Conservation (phyloP, 2,113 vertebrate species). For the Chloroceryle aenea region DNA sequence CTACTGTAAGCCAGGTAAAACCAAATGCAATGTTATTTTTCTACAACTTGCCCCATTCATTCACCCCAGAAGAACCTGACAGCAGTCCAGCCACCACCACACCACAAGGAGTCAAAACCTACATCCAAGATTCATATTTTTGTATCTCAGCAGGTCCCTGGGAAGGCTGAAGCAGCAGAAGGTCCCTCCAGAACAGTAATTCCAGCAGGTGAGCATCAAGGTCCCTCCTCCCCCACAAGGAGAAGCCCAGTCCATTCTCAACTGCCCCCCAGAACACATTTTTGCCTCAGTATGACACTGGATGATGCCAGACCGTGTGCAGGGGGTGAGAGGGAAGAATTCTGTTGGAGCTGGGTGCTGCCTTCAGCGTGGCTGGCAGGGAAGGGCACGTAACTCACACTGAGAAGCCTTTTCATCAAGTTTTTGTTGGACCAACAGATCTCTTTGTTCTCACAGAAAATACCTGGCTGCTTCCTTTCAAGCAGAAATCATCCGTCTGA, state of each 20-base stretch:
- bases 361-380: background rate
- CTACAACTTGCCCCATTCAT: background rate
- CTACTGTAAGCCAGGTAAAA: background rate
- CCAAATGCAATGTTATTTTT: background rate
- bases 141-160: fast-evolving
- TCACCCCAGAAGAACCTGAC: background rate
- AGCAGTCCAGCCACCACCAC: background rate
- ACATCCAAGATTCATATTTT: background rate
- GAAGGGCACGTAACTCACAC: background rate
- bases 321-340: too few species aligned
- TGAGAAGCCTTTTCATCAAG: background rate
- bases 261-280: fast-evolving
- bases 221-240: background rate
- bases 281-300: background rate
- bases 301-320: background rate
- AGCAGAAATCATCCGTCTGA: background rate
- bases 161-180: background rate
- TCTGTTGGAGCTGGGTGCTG: background rate
- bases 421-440: background rate
- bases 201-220: fast-evolving
- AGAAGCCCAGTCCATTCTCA: background rate
- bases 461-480: background rate
- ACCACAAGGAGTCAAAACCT: background rate
- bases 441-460: background rate
- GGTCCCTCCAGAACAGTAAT: background rate